A percentile compares a stretch with the other conserved stretches of the same genome.
Evolutionary conservation across 1,140 invertebrate species (phyloP).

Genomic region (Drosophila lacertosa): DNA sequence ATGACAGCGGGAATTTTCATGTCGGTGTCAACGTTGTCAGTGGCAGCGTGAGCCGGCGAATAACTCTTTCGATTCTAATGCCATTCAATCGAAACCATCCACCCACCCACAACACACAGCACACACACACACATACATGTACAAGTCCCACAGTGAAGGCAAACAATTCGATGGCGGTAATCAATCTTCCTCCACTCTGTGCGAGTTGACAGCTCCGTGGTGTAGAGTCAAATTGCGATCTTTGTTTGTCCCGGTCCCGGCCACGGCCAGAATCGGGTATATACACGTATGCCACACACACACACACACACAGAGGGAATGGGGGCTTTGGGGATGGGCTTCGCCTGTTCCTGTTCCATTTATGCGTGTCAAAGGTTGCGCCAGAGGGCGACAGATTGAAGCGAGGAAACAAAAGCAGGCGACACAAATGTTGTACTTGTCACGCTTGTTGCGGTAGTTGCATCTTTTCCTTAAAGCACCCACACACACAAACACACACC

Average conservation of each 20-base stretch:
- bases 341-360: constrained; percentile 67
- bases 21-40: constrained; percentile 43
- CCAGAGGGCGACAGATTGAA: constrained; percentile 74
- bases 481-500: background rate
- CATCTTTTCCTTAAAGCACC: constrained; percentile 63
- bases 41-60: constrained; percentile 12
- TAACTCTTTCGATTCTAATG: constrained; percentile 78
- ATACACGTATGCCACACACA: constrained; percentile 4
- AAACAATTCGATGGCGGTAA: constrained; percentile 84
- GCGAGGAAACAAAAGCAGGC: constrained; percentile 54
- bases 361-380: constrained; percentile 81
- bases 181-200: constrained; percentile 84
- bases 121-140: too few species aligned
- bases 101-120: too few species aligned
- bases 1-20: constrained; percentile 66
- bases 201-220: constrained; percentile 82
- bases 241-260: constrained; percentile 70
- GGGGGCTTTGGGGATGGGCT: constrained; percentile 19
- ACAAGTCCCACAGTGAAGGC: constrained; percentile 53
- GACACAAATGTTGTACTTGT: constrained; percentile 82
- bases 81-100: constrained; percentile 69
- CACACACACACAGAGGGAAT: background rate
- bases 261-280: constrained; percentile 35
- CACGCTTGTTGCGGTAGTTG: constrained; percentile 80
- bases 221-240: constrained; percentile 84